These are phyloP conservation scores for Sarcophilus harrisii DNA, from an alignment of 2,797 vertebrate species.

Conservation along the genomic window DNA sequence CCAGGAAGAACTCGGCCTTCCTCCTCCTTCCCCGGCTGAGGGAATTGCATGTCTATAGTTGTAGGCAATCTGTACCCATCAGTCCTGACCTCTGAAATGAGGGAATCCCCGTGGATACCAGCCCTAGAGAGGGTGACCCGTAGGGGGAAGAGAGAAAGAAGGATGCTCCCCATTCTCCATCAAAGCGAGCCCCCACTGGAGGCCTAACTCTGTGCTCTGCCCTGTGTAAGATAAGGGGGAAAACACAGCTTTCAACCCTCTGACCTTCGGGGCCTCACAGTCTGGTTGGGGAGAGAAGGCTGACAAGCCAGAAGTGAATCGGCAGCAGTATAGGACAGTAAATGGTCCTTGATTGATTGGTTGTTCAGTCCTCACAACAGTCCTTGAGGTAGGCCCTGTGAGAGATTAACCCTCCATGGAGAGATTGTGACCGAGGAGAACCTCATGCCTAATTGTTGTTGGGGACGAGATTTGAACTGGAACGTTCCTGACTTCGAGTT, in stretches of 20 bases:
- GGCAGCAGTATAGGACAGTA: too few species aligned
- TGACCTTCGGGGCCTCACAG: too few species aligned
- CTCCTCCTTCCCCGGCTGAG: not conserved
- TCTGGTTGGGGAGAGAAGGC: too few species aligned
- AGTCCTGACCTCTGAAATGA: not conserved
- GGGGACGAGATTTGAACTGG: not conserved
- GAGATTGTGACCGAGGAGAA: not conserved
- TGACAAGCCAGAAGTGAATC: too few species aligned
- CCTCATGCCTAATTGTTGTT: not conserved
- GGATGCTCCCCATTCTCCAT: too few species aligned
- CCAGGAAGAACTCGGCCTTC: not conserved
- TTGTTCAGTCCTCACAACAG: not conserved
- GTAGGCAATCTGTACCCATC: not conserved
- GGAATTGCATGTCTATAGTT: not conserved
- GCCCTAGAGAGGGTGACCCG: not conserved
- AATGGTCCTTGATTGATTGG: not conserved
- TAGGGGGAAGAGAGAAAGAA: too few species aligned
- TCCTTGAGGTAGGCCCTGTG: not conserved
- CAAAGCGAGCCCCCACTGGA: too few species aligned
- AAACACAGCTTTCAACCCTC: too few species aligned
- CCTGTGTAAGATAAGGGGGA: too few species aligned
- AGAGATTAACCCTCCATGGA: not conserved
- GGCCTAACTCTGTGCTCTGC: too few species aligned
- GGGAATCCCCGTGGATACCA: not conserved
- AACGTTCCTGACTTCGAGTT: not conserved